Evolutionary conservation across 1,140 invertebrate genomes (phyloP), one percentile per base, ranked within the genome.

Genomic region (Platorchestia sp.): DNA sequence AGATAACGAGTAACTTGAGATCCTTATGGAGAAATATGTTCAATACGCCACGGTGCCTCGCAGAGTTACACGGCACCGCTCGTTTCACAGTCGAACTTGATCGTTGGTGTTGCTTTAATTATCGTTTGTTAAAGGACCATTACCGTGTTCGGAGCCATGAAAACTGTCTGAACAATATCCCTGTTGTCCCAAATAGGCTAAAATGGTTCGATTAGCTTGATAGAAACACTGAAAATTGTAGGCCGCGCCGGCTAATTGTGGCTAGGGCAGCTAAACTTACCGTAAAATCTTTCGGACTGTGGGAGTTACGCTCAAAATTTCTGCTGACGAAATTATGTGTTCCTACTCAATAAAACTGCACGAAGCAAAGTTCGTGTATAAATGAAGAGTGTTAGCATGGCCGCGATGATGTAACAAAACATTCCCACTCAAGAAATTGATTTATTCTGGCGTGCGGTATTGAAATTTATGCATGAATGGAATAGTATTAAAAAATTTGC

Each of bases 1-100:
- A 47, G 91, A 93, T 93, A 93, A 93, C 43, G 44, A 42, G 91
- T 47, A 93, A 93, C 91, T 45, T 40, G 91, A 93, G 91, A 93
- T 93, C 10, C 40, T 93, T 93, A 45, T 47, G 91, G 43, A 93
- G 45, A 93, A 93, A 45, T 93, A 93, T 93, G 43, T 47, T 89
- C 87, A 89, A 89, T 89, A 89, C 87, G 87, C 43, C 87, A 44
- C 41, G n/a, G 43, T 42, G 43, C 43, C 41, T 42, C 41, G 7
- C 36, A 36, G 41, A 16, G 87, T 75, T 75, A 75, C 59, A 75
- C 59, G 59, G 27, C 59, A 3, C 14, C 27, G 59, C 59, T 3
- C 59, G 59, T 36, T 75, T 75, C 7, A 27, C 59, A 75, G 59
- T 75, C 59, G 10, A 75, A 75, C 59, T 75, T 75, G 59, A 75